phyloP scores from a whole-genome alignment of 2,797 vertebrate species.

The Ceryle rudis region DNA sequence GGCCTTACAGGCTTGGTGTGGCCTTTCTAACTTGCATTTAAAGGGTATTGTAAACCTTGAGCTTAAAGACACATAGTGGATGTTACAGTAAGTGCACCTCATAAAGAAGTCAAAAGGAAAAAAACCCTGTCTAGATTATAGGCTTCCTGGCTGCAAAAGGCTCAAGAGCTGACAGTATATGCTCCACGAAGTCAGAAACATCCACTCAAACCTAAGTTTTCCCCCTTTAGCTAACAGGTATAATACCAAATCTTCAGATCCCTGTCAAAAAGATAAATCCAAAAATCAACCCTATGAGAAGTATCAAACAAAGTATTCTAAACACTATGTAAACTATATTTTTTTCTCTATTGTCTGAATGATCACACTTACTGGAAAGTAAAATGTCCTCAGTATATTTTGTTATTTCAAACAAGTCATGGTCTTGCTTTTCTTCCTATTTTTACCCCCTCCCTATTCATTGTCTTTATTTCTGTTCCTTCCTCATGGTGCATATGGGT shows the following conservation, averaged over 20 bases:
- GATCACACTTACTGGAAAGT: background rate
- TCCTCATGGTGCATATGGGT: background rate
- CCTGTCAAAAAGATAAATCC: background rate
- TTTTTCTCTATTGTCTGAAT: background rate
- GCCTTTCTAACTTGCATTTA: background rate
- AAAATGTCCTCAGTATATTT: background rate
- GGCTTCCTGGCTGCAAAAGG: conserved; percentile 48
- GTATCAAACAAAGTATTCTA: background rate
- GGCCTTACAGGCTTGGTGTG: background rate
- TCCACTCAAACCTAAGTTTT: background rate
- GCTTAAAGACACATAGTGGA: background rate
- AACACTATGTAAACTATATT: background rate
- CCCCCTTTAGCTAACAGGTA: background rate
- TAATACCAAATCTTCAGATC: background rate
- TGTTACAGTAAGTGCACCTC: background rate
- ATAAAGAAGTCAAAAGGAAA: background rate
- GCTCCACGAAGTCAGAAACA: conserved; percentile 38
- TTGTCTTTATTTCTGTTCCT: background rate
- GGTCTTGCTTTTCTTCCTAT: background rate
- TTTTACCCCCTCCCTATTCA: background rate
- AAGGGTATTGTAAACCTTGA: conserved; percentile 23
- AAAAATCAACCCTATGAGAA: background rate
- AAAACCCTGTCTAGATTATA: conserved; percentile 24
- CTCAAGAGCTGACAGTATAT: conserved; percentile 5
- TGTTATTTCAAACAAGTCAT: background rate